Percentiles rank a stretch among this genome's conserved stretches.
Evolutionary conservation across 2,888 invertebrate genomes (phyloP).

Genomic region (Exocentrus adspersus): DNA sequence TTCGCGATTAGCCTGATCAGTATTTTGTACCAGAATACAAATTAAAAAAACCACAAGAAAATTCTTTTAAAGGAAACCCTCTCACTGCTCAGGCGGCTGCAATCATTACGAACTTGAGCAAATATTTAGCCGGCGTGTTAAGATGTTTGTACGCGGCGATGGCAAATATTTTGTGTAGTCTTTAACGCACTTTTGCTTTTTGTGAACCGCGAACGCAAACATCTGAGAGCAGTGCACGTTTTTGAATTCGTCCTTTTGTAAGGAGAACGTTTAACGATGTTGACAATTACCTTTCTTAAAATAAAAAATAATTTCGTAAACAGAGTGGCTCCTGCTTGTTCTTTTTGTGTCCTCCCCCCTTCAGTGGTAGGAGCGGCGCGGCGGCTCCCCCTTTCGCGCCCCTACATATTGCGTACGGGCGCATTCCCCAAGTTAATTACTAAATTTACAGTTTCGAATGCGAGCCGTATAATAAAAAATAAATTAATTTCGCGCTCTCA

Average conservation of each 20-base stretch:
- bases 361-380: no score
- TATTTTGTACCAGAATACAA: no score
- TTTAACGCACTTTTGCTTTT: slow-evolving; percentile 25
- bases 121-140: slow-evolving; percentile 29
- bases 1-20: no score
- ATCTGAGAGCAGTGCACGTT: neutral
- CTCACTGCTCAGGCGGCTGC: slow-evolving; percentile 11
- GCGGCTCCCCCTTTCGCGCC: no score
- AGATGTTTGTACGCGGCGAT: slow-evolving; percentile 28
- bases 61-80: no score
- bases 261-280: no score
- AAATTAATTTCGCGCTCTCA: slow-evolving; percentile 48
- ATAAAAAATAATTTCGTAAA: no score
- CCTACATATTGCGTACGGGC: slow-evolving; percentile 52
- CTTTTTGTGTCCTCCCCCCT: no score
- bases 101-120: slow-evolving; percentile 25
- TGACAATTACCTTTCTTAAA: no score
- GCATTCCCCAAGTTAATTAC: slow-evolving; percentile 53
- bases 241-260: neutral
- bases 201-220: slow-evolving; percentile 8
- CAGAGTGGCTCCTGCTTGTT: no score
- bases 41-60: no score
- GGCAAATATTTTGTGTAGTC: slow-evolving; percentile 31
- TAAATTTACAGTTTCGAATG: slow-evolving; percentile 52
- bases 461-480: slow-evolving; percentile 48